A percentile compares a stretch with the other conserved stretches of the same genome.
These are phyloP conservation scores for Chiloscyllium punctatum DNA, from an alignment of 2,797 vertebrate genomes.

Conservation along the genomic window DNA sequence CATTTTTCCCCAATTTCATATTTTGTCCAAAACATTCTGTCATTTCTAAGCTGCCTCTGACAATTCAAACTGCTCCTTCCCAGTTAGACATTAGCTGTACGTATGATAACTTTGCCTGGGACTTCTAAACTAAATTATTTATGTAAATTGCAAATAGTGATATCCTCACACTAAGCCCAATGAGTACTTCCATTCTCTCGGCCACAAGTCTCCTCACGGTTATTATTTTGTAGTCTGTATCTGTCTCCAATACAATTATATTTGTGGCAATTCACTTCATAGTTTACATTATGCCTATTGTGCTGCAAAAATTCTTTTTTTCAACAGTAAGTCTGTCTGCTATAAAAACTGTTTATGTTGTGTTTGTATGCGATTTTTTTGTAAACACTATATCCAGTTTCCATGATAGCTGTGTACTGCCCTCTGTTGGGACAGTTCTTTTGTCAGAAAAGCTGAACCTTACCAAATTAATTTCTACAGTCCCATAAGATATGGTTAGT, in stretches of 20 bases:
- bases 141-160: background rate
- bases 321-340: background rate
- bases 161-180: background rate
- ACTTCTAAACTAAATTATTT: background rate
- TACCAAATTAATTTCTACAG: background rate
- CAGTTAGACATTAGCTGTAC: background rate
- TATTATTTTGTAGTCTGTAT: background rate
- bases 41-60: background rate
- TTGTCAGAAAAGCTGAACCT: background rate
- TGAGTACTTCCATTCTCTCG: background rate
- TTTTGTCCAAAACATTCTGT: background rate
- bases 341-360: background rate
- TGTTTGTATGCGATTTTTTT: background rate
- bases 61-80: background rate
- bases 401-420: background rate
- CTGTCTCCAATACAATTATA: background rate
- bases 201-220: background rate
- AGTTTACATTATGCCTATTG: background rate
- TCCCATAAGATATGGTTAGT: background rate
- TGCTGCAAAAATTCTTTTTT: background rate
- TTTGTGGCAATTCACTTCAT: background rate
- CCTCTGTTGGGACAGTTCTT: background rate
- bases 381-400: background rate
- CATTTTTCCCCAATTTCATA: background rate
- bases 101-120: background rate